Base-by-base conservation (phyloP, 2,797 vertebrate species). In the Heterohyrax brucei region DNA sequence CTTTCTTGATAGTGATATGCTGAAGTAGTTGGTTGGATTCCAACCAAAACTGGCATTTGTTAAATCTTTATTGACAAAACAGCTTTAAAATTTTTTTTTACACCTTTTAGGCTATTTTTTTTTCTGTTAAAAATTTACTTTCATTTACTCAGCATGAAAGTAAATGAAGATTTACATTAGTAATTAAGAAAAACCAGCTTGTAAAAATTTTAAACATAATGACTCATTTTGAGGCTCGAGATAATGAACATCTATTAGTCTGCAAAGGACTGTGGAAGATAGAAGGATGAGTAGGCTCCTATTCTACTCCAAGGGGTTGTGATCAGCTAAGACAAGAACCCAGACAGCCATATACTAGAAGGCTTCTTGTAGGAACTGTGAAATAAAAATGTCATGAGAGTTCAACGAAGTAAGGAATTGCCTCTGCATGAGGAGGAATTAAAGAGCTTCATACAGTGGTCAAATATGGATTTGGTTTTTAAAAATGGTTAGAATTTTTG, bases 21-120 rank as follows among this genome's bases (percentile, higher is more conserved):
- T 72, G 56, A 6, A 26, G 30, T 66, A 89, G 50, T 94, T 91
- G 64, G 82, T 30, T 83, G 59, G 77, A 66, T 89, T 89, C n/a
- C 86, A 90, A 84, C 7, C 64, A 59, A 80, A 94, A 90, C 24
- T 56, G 46, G 68, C 10, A 59, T 28, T 76, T 89, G 62, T 14
- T 39, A 88, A 75, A 87, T 62, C 33, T 59, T 95, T 89, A 79
- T 48, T 91, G 72, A 93, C 18, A 80, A 92, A 93, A 84, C 13
- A 92, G 68, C 56, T 92, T 93, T 66, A 33, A 70, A 93, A 64
- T 19, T 30, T 84, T 76, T 22, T 30, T 84, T 72, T 68, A 59
- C 30, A 87, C 33, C 39, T 86, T 89, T 70, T 66, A 77, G 28
- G 44, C 59, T 91, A 7, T 81, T 48, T 82, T 61, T 61, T 39